These are phyloP conservation scores for Antitype chi DNA, from an alignment of 2,888 invertebrate genomes.

Conservation along the genomic window DNA sequence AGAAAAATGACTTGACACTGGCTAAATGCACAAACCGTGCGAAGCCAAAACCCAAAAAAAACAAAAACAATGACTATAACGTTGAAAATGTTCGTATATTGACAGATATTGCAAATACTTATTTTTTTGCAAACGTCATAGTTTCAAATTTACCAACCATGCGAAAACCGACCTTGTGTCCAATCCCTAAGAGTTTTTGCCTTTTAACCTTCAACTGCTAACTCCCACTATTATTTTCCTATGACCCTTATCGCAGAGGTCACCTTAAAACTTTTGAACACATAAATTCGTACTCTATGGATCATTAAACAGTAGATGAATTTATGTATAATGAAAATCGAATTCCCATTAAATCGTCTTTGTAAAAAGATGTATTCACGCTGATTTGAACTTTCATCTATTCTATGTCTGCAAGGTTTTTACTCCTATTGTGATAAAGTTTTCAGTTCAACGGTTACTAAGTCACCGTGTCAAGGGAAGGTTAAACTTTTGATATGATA, in stretches of 20 bases:
- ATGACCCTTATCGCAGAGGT: conserved; percentile 42
- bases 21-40: too few relatives aligned
- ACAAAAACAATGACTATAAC: too few relatives aligned
- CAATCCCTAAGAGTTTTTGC: neutral
- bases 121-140: neutral
- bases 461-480: conserved; percentile 14
- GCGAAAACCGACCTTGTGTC: conserved; percentile 6
- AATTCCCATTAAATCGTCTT: conserved; percentile 38
- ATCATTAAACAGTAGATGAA: conserved; percentile 54
- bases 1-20: too few relatives aligned
- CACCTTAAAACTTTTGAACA: conserved; percentile 51
- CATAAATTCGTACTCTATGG: conserved; percentile 49
- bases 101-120: too few relatives aligned
- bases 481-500: neutral
- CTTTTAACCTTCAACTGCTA: conserved; percentile 29
- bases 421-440: conserved; percentile 19
- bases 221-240: conserved; percentile 31
- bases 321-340: conserved; percentile 52
- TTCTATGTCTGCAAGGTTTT: conserved; percentile 1
- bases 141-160: neutral
- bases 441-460: conserved; percentile 23
- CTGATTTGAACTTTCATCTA: conserved; percentile 28
- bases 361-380: conserved; percentile 31
- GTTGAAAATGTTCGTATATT: too few relatives aligned
- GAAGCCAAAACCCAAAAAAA: too few relatives aligned